These are phyloP conservation scores for Coregonus suidteri DNA, from an alignment of 2,797 vertebrate species.

Conservation along the genomic window DNA sequence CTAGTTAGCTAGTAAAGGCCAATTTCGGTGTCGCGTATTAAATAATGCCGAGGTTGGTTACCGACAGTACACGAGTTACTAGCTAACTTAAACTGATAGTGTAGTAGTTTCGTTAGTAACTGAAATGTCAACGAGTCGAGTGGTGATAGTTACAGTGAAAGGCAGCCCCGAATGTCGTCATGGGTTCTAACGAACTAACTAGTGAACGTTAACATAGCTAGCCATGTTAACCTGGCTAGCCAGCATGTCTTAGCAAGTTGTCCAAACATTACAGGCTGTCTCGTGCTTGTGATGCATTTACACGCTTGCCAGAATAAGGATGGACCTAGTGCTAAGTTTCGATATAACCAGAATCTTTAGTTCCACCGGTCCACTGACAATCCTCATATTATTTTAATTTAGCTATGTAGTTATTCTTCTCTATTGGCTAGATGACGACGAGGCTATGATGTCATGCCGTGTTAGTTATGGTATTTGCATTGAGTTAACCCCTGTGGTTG, in stretches of 20 bases:
- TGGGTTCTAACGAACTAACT: no score
- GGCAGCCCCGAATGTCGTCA: no score
- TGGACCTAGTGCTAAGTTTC: conserved; percentile 76
- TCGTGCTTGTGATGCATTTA: conserved; percentile 66
- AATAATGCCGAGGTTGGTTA: background rate
- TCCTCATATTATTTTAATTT: background rate
- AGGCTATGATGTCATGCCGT: no score
- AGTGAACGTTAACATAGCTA: no score
- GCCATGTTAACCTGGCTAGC: background rate
- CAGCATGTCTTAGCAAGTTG: conserved; percentile 2
- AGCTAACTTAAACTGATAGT: background rate
- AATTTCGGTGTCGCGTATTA: background rate
- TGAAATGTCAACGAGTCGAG: background rate
- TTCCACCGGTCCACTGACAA: conserved; percentile 78
- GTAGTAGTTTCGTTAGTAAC: background rate
- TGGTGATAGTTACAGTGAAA: background rate
- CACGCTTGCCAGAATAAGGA: conserved; percentile 71
- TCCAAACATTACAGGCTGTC: conserved; percentile 71
- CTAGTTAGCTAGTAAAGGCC: background rate
- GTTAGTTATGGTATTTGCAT: background rate
- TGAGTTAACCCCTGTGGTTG: background rate
- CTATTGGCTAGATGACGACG: no score
- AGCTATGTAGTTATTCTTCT: no score
- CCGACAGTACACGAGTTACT: background rate
- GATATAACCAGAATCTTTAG: conserved; percentile 49